Conservation (phyloP, 1,140 invertebrate species). For the Aphelenchoides besseyi region DNA sequence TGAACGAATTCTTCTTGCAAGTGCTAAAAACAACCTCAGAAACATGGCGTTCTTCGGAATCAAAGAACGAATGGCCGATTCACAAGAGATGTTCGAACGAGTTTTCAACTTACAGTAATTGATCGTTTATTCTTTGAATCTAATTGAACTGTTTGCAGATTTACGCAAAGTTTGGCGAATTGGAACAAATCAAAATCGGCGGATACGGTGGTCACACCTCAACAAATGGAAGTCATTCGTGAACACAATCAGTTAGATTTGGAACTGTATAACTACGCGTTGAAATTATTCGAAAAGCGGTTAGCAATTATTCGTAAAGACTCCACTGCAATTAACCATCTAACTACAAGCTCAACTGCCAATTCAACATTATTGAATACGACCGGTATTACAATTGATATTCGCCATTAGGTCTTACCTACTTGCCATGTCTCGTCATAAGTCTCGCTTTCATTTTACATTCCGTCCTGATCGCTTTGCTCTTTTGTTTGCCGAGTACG, state of each 20-base stretch:
- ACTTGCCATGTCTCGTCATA: not conserved
- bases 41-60: conserved; percentile 94
- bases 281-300: conserved; percentile 78
- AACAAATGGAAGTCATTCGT: conserved; percentile 74
- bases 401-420: not conserved
- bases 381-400: not conserved
- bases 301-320: conserved; percentile 65
- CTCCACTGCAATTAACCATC: not conserved
- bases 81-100: conserved; percentile 94
- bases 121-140: conserved; percentile 54
- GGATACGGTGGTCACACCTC: conserved; percentile 72
- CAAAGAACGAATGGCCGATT: conserved; percentile 85
- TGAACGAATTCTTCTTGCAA: conserved; percentile 69
- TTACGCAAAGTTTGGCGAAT: conserved; percentile 46
- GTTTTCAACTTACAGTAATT: conserved; percentile 88
- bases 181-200: conserved; percentile 66
- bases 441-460: not conserved
- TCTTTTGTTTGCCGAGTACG: not conserved
- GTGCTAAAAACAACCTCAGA: conserved; percentile 87
- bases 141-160: conserved; percentile 59
- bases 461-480: not conserved
- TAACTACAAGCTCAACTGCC: conserved; percentile 5
- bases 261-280: conserved; percentile 87
- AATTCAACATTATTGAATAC: not conserved
- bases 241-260: conserved; percentile 83